Conservation (phyloP, 2,797 vertebrate genomes). For the Chaenodraco wilsoni region DNA sequence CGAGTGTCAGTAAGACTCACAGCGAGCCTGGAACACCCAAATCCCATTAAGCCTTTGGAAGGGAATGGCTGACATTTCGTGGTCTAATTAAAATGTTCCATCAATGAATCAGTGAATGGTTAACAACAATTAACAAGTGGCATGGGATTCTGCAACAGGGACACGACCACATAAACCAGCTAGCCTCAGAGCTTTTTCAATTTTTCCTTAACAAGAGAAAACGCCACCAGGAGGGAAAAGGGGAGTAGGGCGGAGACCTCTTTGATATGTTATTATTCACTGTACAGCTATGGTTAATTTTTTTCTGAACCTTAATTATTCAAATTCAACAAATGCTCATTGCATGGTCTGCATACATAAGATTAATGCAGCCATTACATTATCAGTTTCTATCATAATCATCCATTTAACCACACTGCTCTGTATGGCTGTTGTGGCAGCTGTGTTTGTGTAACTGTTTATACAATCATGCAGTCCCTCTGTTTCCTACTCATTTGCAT, state of each 20-base stretch:
- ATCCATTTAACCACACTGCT: constrained; percentile 74
- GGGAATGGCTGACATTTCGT: constrained; percentile 82
- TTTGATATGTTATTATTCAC: constrained; percentile 67
- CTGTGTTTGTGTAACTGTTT: constrained; percentile 78
- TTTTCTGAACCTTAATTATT: constrained; percentile 78
- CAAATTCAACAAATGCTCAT: constrained; percentile 75
- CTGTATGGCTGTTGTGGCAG: constrained; percentile 63
- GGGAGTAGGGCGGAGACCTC: constrained; percentile 17
- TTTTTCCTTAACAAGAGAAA: constrained; percentile 61
- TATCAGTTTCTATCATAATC: constrained; percentile 81
- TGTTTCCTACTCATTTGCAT: constrained; percentile 78
- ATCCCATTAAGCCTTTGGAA: constrained; percentile 85
- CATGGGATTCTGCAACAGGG: constrained; percentile 59
- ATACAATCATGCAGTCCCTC: constrained; percentile 71
- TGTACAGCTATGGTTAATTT: constrained; percentile 63
- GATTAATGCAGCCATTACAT: constrained; percentile 80
- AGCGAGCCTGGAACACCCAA: constrained; percentile 78
- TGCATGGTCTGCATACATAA: constrained; percentile 77
- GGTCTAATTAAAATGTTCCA: constrained; percentile 83
- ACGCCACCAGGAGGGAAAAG: constrained; percentile 27
- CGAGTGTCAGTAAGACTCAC: constrained; percentile 71
- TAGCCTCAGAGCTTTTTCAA: constrained; percentile 47
- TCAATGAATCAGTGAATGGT: constrained; percentile 77
- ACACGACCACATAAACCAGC: constrained; percentile 60
- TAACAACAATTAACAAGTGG: constrained; percentile 81